Evolutionary conservation across 2,113 vertebrate species (phyloP).

Genomic region (Podilymbus podiceps): DNA sequence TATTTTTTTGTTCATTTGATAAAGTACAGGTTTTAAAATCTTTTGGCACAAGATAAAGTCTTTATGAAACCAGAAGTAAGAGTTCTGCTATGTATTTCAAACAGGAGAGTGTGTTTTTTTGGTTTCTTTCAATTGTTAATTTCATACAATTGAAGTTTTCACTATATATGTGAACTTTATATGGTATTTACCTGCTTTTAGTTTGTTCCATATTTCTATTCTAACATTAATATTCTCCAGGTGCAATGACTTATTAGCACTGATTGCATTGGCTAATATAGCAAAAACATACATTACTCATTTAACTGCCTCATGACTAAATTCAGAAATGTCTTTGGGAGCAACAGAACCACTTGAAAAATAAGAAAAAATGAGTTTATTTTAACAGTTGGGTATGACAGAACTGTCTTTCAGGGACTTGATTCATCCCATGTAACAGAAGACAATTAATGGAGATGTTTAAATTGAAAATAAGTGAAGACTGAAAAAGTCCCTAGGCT

Average conservation of each 20-base stretch:
- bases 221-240: background rate
- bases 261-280: background rate
- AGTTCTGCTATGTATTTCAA: background rate
- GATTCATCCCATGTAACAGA: background rate
- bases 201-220: background rate
- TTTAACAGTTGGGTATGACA: background rate
- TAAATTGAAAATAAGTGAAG: background rate
- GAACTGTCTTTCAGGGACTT: background rate
- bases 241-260: background rate
- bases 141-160: background rate
- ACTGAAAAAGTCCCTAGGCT: background rate
- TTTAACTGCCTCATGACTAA: background rate
- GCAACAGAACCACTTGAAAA: background rate
- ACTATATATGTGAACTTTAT: background rate
- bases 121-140: background rate
- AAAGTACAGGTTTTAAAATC: background rate
- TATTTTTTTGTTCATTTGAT: background rate
- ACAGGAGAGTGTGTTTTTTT: rapidly evolving
- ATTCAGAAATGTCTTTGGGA: background rate
- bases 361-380: background rate
- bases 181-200: background rate
- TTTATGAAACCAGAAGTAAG: background rate
- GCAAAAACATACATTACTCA: background rate
- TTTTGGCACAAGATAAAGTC: background rate
- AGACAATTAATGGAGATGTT: background rate